Conservation (phyloP, 2,888 invertebrate species). For the Oegoconia quadripuncta region DNA sequence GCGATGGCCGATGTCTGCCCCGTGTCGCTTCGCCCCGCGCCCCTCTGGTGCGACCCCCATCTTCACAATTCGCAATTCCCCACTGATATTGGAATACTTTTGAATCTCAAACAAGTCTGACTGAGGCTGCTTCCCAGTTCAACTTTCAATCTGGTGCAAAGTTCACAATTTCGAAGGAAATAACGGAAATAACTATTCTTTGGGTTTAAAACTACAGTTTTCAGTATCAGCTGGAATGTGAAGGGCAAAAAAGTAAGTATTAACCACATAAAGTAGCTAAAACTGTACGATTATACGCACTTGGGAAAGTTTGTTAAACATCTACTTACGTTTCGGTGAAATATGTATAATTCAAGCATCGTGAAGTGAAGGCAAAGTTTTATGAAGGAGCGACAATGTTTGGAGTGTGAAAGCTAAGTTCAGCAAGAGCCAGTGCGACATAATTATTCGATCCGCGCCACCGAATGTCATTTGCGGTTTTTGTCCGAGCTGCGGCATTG, state of each 20-base stretch:
- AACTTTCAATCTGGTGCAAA: conserved; percentile 59
- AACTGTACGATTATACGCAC: conserved; percentile 25
- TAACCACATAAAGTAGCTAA: too few relatives aligned
- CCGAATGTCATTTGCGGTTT: conserved; percentile 69
- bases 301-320: conserved; percentile 51
- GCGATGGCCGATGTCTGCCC: conserved; percentile 40
- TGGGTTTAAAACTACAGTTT: conserved; percentile 11
- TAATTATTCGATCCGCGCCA: conserved; percentile 65
- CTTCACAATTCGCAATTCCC: conserved; percentile 41
- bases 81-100: conserved; percentile 73
- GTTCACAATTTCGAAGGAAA: conserved; percentile 47
- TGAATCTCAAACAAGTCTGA: conserved; percentile 62
- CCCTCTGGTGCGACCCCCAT: conserved; percentile 25
- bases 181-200: conserved; percentile 22
- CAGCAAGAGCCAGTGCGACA: conserved; percentile 36
- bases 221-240: too few relatives aligned
- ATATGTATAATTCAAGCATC: conserved; percentile 60
- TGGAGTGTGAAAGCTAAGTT: conserved; percentile 60
- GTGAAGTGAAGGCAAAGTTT: conserved; percentile 52
- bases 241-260: too few relatives aligned
- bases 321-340: conserved; percentile 56
- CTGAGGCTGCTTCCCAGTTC: conserved; percentile 38
- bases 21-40: conserved; percentile 19
- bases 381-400: conserved; percentile 47
- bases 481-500: conserved; percentile 54